Base-by-base conservation (phyloP, 2,113 vertebrate genomes). In the Brevimyrus niger region DNA sequence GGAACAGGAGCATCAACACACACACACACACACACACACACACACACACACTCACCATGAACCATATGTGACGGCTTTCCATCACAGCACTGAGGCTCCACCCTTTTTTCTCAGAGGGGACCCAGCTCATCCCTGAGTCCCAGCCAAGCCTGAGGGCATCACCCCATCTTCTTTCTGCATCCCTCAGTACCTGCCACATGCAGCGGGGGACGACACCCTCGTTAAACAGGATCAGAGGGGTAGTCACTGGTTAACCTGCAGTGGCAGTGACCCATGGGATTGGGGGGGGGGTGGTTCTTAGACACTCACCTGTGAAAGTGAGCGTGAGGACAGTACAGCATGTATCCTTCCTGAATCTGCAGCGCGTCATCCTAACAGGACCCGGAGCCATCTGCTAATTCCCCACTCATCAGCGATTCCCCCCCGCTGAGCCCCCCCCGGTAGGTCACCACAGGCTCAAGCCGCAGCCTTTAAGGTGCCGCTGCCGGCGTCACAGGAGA, bases 11-110 rank as follows among this genome's bases (percentile, higher is more conserved):
- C 80, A 21, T 21, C 5, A 17, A 19, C 88, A 69, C 61, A 51
- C 85, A 91, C 90, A 91, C 92, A 92, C 92, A 92, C 92, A 47
- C 50, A 84, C 87, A 90, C 92, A 92, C 92, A 92, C 91, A 82
- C 92, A 48, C 50, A 84, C 87, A 90, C 61, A 17, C 80, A 50
- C 48, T 2, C 83, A 51, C 92, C 93, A 31, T 89, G 76, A 44
- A 42, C 19, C 23, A 92, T 19, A 83, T 44, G 38, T 38, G 17
- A 46, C 21, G 21, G 80, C 17, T 19, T 42, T 47, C 19, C 21
- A 42, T 44, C 2, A 0, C 42, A 19, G 80, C 6, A 47, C 35
- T 42, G 17, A 38, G 13, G 27, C 31, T 15, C 69, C 4, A 4
- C 27, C n/a, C 23, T 10, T 27, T 27, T 13, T 31, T 35, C 31